Conservation (phyloP, 1,140 invertebrate species). For the Babylonia areolata region DNA sequence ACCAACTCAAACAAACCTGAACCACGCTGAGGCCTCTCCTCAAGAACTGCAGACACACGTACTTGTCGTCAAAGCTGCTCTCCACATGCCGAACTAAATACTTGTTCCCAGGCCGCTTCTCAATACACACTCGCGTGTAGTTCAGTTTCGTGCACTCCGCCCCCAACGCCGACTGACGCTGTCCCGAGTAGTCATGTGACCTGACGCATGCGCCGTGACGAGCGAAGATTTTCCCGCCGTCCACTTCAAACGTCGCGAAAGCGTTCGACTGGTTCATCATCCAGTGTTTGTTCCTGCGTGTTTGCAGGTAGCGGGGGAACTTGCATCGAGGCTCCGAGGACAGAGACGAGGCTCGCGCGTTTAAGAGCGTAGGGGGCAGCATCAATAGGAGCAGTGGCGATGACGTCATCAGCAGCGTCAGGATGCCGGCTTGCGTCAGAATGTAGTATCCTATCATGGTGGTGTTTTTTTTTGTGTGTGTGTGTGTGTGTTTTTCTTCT, state of each 20-base stretch:
- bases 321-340: background rate
- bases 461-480: background rate
- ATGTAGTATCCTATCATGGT: background rate
- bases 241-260: conserved; percentile 34
- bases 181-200: background rate
- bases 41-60: conserved; percentile 37
- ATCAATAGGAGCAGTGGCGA: background rate
- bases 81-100: conserved; percentile 41
- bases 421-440: conserved; percentile 2
- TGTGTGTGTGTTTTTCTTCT: background rate
- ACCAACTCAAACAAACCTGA: conserved; percentile 35
- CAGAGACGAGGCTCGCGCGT: background rate
- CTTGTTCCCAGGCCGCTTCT: conserved; percentile 9
- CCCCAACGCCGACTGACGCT: background rate
- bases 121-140: conserved; percentile 40
- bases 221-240: conserved; percentile 35
- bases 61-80: conserved; percentile 38
- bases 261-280: conserved; percentile 41
- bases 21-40: conserved; percentile 38
- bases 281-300: conserved; percentile 35
- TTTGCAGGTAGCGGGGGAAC: conserved; percentile 34
- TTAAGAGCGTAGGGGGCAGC: background rate
- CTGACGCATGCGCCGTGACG: conserved; percentile 31
- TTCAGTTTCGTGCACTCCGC: conserved; percentile 31
- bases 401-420: conserved; percentile 29